Evolutionary conservation across 1,140 invertebrate species (phyloP), one percentile per base, ranked within the genome.

Genomic region (Drosophila oshimai): DNA sequence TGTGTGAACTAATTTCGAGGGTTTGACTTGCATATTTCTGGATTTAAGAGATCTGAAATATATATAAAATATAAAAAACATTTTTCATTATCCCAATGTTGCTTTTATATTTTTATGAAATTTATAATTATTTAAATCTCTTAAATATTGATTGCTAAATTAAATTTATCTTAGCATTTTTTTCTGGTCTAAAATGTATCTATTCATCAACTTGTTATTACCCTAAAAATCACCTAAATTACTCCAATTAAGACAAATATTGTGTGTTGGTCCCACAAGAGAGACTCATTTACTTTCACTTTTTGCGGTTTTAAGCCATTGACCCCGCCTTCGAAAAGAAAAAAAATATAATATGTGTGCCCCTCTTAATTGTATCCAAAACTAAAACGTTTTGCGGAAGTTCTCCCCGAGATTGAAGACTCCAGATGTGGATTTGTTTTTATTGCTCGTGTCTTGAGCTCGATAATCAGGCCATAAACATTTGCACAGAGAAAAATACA

Each of bases 381-480:
- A 55, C 57, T 57, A 39, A 61, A 61, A 41, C 57, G 57, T 49
- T 41, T 50, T 65, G 45, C 62, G 36, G 44, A 67, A 64, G 42
- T 65, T 65, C 39, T 62, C 41, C n/a, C 6, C 12, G 3, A 39
- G 44, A 67, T 50, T 46, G 46, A 12, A 67, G 45, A 47, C 64
- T 20, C 34, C 34, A 18, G 57, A 64, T 45, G 64, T 26, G 33
- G 24, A 24, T 60, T 39, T 46, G 57, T 12, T 49, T 53, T 61
- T 61, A 58, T 24, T 58, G 53, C 58, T 61, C 58, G 58, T 60
- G 51, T 42, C 53, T 42, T 18, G 20, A 12, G 62, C 67, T 24
- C 64, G 69, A 70, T 54, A 70, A 70, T 55, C 67, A 46, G 50
- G 36, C 67, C 62, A 70, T 55, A 70, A 54, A 68, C 58, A 24